Evolutionary conservation across 2,888 invertebrate species (phyloP).

Genomic region (Orthonychiurus folsomi): DNA sequence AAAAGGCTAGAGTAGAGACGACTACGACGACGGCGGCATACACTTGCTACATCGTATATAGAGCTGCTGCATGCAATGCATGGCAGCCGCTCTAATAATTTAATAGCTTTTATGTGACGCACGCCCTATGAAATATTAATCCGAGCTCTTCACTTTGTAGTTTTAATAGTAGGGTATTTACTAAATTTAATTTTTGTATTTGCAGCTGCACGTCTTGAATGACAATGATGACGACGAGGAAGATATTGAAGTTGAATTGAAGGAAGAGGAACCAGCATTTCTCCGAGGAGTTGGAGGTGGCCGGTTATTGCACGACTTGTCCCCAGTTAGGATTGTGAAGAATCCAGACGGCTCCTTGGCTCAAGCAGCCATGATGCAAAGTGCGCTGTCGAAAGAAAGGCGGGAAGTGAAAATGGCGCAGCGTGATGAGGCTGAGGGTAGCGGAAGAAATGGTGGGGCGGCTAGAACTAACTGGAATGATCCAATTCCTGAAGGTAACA

Average conservation of each 20-base stretch:
- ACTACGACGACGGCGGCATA: too few relatives aligned
- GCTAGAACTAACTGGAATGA: slow-evolving; percentile 90
- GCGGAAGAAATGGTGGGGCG: slow-evolving; percentile 53
- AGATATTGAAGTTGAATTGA: slow-evolving; percentile 94
- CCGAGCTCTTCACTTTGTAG: neutral
- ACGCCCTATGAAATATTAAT: slow-evolving; percentile 1
- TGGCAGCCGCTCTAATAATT: too few relatives aligned
- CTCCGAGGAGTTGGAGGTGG: slow-evolving; percentile 77
- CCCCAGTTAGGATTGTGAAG: slow-evolving; percentile 88
- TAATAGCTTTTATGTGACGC: neutral
- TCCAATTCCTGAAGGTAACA: slow-evolving; percentile 71
- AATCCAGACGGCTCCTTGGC: slow-evolving; percentile 98
- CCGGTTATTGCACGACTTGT: slow-evolving; percentile 78
- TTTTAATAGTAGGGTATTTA: neutral
- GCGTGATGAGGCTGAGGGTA: slow-evolving; percentile 73
- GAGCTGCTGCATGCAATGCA: too few relatives aligned
- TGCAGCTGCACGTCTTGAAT: slow-evolving; percentile 69
- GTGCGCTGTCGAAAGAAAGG: slow-evolving; percentile 91
- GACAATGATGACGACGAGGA: slow-evolving; percentile 92
- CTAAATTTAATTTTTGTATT: neutral
- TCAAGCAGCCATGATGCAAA: slow-evolving; percentile 98
- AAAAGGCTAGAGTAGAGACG: neutral
- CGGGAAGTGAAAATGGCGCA: slow-evolving; percentile 94
- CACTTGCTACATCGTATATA: too few relatives aligned
- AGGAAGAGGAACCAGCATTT: slow-evolving; percentile 98